phyloP scores from a whole-genome alignment of 2,113 vertebrate genomes.

The Gila orcuttii region DNA sequence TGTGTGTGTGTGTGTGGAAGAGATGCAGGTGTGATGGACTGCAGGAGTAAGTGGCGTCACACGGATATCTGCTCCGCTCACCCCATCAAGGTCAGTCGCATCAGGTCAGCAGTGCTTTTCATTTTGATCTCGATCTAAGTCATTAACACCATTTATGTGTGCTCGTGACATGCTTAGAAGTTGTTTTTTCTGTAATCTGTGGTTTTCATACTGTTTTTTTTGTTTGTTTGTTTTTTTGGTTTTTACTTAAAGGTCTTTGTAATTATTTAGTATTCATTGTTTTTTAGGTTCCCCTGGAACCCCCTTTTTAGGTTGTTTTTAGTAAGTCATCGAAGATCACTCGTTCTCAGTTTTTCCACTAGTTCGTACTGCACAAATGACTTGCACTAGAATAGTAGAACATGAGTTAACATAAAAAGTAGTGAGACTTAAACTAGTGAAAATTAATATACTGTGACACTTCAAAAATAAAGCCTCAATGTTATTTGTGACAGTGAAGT shows the following conservation, averaged over 20 bases:
- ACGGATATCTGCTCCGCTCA: conserved; percentile 49
- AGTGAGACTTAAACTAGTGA: not conserved
- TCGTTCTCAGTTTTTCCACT: not conserved
- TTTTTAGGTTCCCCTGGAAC: not conserved
- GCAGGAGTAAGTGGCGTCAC: conserved; percentile 37
- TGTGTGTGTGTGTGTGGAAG: conserved; percentile 39
- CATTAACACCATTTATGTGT: not conserved
- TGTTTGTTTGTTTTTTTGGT: not conserved
- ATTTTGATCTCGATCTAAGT: not conserved
- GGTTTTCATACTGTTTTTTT: not conserved
- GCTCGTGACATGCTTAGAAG: not conserved
- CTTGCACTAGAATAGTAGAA: not conserved
- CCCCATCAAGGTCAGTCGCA: conserved; percentile 58
- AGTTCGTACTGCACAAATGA: not conserved
- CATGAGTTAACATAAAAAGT: not conserved
- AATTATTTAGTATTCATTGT: not conserved
- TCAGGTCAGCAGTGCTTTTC: conserved; percentile 55
- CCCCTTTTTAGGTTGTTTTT: no score
- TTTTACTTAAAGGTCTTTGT: not conserved
- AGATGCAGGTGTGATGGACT: conserved; percentile 41
- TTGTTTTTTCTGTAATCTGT: not conserved
- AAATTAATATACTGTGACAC: not conserved
- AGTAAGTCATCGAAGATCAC: not conserved
- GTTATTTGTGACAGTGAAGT: no score
- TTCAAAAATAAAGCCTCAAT: not conserved